Percentiles rank a stretch among this genome's conserved stretches.
phyloP scores from a whole-genome alignment of 1,140 invertebrate species.

The Pentalonia nigronervosa region DNA sequence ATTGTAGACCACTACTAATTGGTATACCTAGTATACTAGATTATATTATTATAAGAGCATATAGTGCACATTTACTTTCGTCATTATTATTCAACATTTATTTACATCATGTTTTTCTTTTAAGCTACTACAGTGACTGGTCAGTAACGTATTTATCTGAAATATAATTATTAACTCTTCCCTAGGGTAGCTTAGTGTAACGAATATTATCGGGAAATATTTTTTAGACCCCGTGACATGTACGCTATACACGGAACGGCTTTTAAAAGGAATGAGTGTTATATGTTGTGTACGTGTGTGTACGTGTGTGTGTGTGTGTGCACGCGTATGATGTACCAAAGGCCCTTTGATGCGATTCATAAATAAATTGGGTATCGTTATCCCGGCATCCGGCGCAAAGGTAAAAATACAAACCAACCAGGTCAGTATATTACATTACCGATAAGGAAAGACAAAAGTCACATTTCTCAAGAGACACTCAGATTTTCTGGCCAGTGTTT shows the following conservation, averaged over 20 bases:
- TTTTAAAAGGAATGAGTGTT: conserved; percentile 48
- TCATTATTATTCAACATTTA: background rate
- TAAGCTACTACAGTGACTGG: background rate
- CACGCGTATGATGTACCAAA: background rate
- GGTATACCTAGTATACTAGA: too few species aligned
- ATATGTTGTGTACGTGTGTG: background rate
- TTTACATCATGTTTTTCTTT: background rate
- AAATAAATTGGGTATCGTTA: conserved; percentile 54
- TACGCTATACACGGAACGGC: background rate
- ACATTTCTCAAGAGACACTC: conserved; percentile 37
- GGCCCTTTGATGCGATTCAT: conserved; percentile 47
- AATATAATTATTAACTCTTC: background rate
- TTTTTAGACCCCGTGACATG: background rate
- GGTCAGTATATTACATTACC: conserved; percentile 43
- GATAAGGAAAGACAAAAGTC: background rate
- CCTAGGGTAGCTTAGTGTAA: background rate
- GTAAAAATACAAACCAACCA: conserved; percentile 5
- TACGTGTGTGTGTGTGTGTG: background rate
- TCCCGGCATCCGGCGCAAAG: background rate
- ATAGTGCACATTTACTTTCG: background rate
- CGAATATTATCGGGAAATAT: background rate
- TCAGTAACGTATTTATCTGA: background rate
- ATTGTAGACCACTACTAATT: background rate
- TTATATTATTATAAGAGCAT: too few species aligned
- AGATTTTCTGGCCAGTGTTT: background rate